Conservation (phyloP, 2,113 vertebrate genomes). For the Nanorana parkeri region DNA sequence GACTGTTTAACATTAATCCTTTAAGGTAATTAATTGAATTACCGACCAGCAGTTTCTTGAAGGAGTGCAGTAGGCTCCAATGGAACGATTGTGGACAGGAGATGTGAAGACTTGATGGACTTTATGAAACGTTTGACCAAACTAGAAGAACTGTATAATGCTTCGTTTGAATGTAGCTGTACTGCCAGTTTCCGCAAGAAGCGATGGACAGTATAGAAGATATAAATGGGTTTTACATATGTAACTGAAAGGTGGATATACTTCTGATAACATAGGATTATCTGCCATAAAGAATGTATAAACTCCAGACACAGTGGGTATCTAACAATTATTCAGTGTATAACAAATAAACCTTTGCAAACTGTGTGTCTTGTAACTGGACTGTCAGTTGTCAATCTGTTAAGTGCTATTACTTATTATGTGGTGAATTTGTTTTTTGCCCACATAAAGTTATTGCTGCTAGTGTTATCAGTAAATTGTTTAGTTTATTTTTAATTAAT, state of each 20-base stretch:
- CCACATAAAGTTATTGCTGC: conserved; percentile 80
- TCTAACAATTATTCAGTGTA: conserved; percentile 71
- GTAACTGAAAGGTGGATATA: conserved; percentile 66
- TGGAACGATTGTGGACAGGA: conserved; percentile 60
- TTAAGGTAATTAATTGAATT: conserved; percentile 71
- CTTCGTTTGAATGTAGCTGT: conserved; percentile 73
- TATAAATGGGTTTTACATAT: conserved; percentile 61
- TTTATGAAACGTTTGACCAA: conserved; percentile 53
- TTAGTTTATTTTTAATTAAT: conserved; percentile 63
- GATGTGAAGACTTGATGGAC: conserved; percentile 57
- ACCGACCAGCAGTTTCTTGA: conserved; percentile 72
- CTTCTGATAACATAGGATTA: conserved; percentile 63
- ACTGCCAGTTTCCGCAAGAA: conserved; percentile 64
- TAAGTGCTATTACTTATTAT: conserved; percentile 84
- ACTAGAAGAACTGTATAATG: conserved; percentile 60
- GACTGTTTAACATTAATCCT: conserved; percentile 55
- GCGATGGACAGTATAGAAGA: conserved; percentile 64
- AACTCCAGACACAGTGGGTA: conserved; percentile 62
- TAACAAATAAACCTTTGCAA: conserved; percentile 79
- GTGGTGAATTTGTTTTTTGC: conserved; percentile 72
- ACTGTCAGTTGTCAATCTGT: conserved; percentile 75
- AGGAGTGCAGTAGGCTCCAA: conserved; percentile 63
- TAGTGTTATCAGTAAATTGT: conserved; percentile 75
- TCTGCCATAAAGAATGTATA: conserved; percentile 68
- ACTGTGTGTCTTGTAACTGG: conserved; percentile 84